Base-by-base conservation (phyloP, 2,888 invertebrate genomes). In the Caenorhabditis panamensis region DNA sequence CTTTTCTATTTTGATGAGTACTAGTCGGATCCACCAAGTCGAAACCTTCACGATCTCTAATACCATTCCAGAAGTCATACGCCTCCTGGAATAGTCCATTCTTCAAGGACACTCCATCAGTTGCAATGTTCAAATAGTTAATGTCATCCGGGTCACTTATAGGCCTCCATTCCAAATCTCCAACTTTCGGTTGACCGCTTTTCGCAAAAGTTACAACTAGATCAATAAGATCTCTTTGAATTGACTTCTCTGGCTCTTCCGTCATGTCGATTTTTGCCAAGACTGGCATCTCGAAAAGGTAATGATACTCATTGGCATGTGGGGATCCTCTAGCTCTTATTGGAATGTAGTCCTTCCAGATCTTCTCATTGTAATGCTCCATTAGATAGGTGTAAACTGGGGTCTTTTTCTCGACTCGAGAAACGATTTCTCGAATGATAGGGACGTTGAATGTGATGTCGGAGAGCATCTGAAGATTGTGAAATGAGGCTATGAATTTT, bases 251-350 rank as follows among this genome's bases (percentile, higher is more conserved):
- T 4, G 66, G 62, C 26, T 77, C 73, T 6, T 61, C 59, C 0
- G 28, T 62, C 47, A 76, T 56, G 13, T 82, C 80, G 9, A 78
- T 77, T 61, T 73, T 11, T 0, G 64, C 72, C 44, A 82, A 18
- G 0, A 79, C 67, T 26, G 79, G 73, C 67, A 77, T 58, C 3
- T 81, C 75, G 26, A 84, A 82, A 13, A 85, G 44, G 47, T 85
- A 85, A n/a, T 83, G 79, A 59, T 83, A 82, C 26, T 85, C 85
- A 22, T 82, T 84, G 28, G 72, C 83, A 44, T 85, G 85, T 6
- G 79, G 73, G 0, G 83, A 77, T 0, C 82, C 82, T 58, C 41
- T 72, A 5, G 71, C 80, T 1, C 51, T 47, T n/a, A 72, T 31
- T n/a, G 80, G 80, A 20, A 80, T 54, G 36, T 83, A 56, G 0